Evolutionary conservation across 2,888 invertebrate genomes (phyloP).

Genomic region (Luffia ferchaultella): DNA sequence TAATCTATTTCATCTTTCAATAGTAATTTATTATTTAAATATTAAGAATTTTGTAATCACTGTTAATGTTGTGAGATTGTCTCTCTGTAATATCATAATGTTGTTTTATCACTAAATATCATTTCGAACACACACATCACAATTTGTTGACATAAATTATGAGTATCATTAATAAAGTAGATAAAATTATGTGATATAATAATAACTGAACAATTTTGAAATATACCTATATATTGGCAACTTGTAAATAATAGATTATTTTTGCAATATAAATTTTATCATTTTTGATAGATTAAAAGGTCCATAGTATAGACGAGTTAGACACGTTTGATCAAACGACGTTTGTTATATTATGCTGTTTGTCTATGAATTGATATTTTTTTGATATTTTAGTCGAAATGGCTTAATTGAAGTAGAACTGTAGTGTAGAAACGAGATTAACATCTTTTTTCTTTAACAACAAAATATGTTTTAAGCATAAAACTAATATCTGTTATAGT

Average conservation of each 20-base stretch:
- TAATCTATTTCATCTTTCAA: background rate
- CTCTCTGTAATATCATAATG: background rate
- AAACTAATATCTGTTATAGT: no score
- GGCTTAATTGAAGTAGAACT: background rate
- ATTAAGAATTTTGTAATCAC: background rate
- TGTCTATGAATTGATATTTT: background rate
- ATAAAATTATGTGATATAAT: background rate
- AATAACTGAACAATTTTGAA: background rate
- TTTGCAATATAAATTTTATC: constrained; percentile 5
- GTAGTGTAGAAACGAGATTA: background rate
- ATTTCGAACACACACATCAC: background rate
- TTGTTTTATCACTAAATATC: no score
- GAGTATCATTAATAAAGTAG: background rate
- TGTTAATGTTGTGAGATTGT: background rate
- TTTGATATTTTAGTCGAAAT: background rate
- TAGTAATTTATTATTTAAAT: background rate
- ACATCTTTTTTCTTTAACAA: no score
- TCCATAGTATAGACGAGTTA: no score
- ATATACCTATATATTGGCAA: constrained; percentile 2
- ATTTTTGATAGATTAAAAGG: no score
- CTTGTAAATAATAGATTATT: constrained; percentile 22
- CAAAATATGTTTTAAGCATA: no score
- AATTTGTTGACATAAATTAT: background rate
- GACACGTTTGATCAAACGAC: background rate
- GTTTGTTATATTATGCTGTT: background rate